Percentiles rank a stretch among this genome's conserved stretches.
Conservation (phyloP, 2,113 vertebrate species). For the Corythaeola cristata region DNA sequence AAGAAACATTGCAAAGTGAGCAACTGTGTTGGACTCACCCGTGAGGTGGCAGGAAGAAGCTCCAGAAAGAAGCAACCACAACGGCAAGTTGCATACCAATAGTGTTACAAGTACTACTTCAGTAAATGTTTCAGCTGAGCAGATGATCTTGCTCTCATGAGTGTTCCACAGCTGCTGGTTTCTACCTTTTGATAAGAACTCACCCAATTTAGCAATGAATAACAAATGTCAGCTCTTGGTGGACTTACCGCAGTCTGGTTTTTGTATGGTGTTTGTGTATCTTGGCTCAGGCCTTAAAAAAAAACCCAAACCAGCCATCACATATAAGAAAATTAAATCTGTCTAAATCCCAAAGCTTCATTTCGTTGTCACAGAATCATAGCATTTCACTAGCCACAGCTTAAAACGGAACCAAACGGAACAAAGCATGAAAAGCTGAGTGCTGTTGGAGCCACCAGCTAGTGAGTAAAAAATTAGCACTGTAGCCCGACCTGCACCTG, state of each 20-base stretch:
- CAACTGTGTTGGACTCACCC: neutral
- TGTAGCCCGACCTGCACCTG: neutral
- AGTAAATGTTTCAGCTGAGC: neutral
- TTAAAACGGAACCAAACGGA: neutral
- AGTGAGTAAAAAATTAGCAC: too few relatives aligned
- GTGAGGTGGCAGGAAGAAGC: accelerated
- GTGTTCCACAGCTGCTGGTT: accelerated
- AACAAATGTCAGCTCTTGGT: neutral
- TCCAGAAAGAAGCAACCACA: neutral
- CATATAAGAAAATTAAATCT: neutral
- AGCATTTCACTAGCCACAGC: neutral
- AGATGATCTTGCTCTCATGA: accelerated
- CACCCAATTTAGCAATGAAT: neutral
- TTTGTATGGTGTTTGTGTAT: neutral
- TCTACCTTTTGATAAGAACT: neutral
- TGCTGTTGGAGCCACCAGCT: neutral
- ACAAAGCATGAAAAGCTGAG: neutral
- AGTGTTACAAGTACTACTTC: too few relatives aligned
- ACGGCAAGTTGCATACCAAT: accelerated
- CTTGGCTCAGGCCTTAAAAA: neutral
- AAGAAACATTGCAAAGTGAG: accelerated
- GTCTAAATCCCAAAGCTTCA: neutral
- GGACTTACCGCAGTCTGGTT: accelerated
- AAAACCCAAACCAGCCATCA: too few relatives aligned
- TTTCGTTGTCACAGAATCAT: neutral